Conservation (phyloP, 2,113 vertebrate species). For the Hyperoodon ampullatus region DNA sequence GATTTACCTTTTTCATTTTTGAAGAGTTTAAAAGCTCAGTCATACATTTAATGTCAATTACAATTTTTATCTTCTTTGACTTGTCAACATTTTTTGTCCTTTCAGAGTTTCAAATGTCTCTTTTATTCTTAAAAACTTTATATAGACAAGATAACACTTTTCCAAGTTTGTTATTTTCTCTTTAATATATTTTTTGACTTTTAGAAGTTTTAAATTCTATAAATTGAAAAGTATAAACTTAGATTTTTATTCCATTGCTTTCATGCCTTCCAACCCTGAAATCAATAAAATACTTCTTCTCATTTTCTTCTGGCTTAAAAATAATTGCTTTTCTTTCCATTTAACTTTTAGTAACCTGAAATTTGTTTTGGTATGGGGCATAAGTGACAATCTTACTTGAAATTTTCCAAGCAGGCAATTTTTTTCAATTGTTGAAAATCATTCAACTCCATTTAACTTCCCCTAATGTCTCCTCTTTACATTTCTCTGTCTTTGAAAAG, state of each 20-base stretch:
- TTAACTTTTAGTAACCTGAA: neutral
- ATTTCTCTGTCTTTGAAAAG: neutral
- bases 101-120: neutral
- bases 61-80: neutral
- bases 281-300: neutral
- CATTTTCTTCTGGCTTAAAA: neutral
- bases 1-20: neutral
- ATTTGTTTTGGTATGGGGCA: neutral
- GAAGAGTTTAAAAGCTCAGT: neutral
- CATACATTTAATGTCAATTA: neutral
- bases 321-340: neutral
- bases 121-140: neutral
- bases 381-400: neutral
- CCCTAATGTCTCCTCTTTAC: neutral
- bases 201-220: neutral
- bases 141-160: neutral
- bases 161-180: neutral
- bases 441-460: neutral
- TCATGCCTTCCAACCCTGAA: neutral
- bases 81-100: neutral
- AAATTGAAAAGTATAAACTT: neutral
- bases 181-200: neutral
- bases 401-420: neutral
- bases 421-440: neutral
- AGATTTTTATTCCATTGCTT: neutral